A percentile compares a stretch with the other conserved stretches of the same genome.
phyloP scores from a whole-genome alignment of 2,113 vertebrate genomes.

The Nymphicus hollandicus region DNA sequence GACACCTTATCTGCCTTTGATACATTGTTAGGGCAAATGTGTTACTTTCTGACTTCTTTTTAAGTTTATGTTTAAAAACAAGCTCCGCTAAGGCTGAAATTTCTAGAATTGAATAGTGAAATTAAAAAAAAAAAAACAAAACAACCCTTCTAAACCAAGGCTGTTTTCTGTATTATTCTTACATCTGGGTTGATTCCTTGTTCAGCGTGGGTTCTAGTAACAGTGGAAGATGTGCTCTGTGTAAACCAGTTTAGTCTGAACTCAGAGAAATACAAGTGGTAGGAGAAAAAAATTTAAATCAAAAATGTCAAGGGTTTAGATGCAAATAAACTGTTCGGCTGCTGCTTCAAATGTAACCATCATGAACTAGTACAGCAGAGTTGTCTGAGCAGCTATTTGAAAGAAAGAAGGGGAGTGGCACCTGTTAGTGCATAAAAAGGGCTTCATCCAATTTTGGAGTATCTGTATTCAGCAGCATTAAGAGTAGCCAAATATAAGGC shows the following conservation, averaged over 20 bases:
- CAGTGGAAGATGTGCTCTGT: background rate
- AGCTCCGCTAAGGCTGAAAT: background rate
- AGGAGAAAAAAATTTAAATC: background rate
- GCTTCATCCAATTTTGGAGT: background rate
- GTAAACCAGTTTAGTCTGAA: background rate
- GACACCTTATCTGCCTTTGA: background rate
- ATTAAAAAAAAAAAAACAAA: background rate
- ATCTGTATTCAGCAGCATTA: background rate
- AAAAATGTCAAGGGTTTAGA: background rate
- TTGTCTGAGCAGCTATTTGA: background rate
- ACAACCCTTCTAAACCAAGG: background rate
- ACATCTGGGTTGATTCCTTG: background rate
- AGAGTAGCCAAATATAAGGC: background rate
- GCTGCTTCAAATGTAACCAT: background rate
- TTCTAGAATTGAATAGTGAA: background rate
- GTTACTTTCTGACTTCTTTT: background rate
- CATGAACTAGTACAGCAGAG: background rate
- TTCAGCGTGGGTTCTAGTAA: background rate
- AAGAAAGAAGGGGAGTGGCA: background rate
- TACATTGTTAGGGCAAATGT: background rate
- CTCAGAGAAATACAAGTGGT: background rate
- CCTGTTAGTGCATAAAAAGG: background rate
- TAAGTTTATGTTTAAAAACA: background rate
- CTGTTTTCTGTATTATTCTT: background rate
- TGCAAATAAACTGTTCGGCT: conserved; percentile 28